Evolutionary conservation across 2,888 invertebrate genomes (phyloP).

Genomic region (Odontomyia ornata): DNA sequence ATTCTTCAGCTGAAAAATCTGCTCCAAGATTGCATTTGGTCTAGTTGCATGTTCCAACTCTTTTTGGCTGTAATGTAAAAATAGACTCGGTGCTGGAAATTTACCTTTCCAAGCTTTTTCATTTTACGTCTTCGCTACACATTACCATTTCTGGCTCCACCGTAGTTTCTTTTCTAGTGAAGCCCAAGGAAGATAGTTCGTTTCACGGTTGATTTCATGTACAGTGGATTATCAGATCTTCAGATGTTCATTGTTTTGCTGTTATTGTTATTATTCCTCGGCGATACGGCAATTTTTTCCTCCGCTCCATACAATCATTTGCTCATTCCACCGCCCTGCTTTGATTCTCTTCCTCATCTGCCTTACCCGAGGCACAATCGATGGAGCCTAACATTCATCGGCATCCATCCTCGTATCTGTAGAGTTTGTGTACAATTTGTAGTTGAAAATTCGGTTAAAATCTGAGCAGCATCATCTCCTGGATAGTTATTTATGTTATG

Average conservation of each 20-base stretch:
- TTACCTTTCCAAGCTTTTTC: too few relatives aligned
- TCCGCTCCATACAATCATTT: not conserved
- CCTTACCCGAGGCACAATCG: not conserved
- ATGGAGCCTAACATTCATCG: not conserved
- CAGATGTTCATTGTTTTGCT: constrained; percentile 40
- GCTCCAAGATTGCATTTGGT: too few relatives aligned
- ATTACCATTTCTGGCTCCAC: constrained; percentile 1
- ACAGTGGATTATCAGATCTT: constrained; percentile 47
- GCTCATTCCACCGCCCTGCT: not conserved
- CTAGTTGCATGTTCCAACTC: too few relatives aligned
- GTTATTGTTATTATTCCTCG: constrained; percentile 26
- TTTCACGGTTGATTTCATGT: constrained; percentile 50
- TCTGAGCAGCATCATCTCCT: constrained; percentile 4
- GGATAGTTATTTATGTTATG: constrained; percentile 42
- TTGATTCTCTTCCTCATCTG: not conserved
- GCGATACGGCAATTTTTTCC: constrained; percentile 12
- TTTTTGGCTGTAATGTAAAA: too few relatives aligned
- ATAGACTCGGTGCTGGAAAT: too few relatives aligned
- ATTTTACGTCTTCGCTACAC: not conserved
- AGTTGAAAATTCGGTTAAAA: constrained; percentile 22
- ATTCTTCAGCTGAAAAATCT: too few relatives aligned
- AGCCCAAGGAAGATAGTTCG: constrained; percentile 45
- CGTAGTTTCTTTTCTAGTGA: not conserved
- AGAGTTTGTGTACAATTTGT: not conserved
- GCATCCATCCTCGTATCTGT: too few relatives aligned